Evolutionary conservation across 2,113 vertebrate species (phyloP), one percentile per base, ranked within the genome.

Genomic region (Lagopus muta): DNA sequence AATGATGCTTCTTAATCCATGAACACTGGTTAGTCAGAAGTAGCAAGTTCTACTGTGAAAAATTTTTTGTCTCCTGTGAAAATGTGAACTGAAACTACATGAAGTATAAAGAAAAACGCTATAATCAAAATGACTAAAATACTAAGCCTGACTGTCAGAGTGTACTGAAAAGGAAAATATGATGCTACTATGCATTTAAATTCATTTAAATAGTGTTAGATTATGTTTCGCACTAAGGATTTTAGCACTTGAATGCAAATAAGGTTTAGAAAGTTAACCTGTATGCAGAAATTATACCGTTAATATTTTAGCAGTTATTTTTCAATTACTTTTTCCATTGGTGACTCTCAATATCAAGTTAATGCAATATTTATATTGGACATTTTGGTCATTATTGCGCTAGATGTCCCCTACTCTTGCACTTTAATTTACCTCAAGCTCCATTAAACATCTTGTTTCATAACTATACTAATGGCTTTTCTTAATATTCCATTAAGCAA

Each of bases 361-460:
- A 95, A 92, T 92, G 80, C 16, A 92, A 91, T 90, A 95, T 96
- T 94, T 93, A 93, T 91, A 83, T 13, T 89, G 47, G 75, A 72
- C 86, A 60, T 54, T 87, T 65, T 77, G 77, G 48, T 71, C 83
- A 90, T 78, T 90, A 89, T 48, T 20, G 11, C 30, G 40, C 88
- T 94, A 93, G 96, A 87, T 14, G 4, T 83, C 32, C 80, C 89
- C 78, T 73, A 72, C 61, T 91, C 70, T 57, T 61, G 43, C 79
- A 80, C 64, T 90, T 86, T 70, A 84, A 95, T 94, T 94, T 90
- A 95, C 72, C 58, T 78, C 70, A 16, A 27, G 78, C 66, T 94
- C 94, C 91, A 97, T 94, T 95, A 94, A 95, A 92, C 82, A 91
- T 91, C 86, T 83, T 82, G 58, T 95, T 95, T 93, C 91, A 94